A percentile compares a stretch with the other conserved stretches of the same genome.
phyloP scores from a whole-genome alignment of 2,797 vertebrate species.

The Epinephelus malabaricus region DNA sequence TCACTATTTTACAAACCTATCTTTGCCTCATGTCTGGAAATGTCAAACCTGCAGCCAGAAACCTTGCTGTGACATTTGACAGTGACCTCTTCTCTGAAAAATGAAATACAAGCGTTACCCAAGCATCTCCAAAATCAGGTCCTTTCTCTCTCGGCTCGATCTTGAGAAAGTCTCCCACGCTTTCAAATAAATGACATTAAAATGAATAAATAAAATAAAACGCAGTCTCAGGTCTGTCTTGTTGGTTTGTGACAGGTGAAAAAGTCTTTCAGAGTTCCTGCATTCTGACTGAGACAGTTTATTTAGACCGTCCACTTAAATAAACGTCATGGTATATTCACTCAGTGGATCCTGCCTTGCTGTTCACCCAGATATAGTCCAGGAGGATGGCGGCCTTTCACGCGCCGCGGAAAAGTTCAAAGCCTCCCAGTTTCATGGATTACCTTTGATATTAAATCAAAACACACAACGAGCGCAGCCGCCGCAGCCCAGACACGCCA shows the following conservation, averaged over 20 bases:
- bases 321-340: not conserved
- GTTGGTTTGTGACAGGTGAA: not conserved
- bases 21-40: too few species aligned
- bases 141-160: too few species aligned
- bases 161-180: too few species aligned
- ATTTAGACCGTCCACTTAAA: constrained; percentile 3
- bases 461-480: not conserved
- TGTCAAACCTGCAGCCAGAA: too few species aligned
- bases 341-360: not conserved
- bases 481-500: not conserved
- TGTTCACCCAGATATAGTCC: not conserved
- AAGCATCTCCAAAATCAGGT: too few species aligned
- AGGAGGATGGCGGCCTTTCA: not conserved
- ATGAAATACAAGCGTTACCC: too few species aligned
- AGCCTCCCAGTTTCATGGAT: constrained; percentile 18
- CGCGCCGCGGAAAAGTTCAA: not conserved
- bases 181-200: too few species aligned
- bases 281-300: not conserved
- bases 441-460: constrained; percentile 24
- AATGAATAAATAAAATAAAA: too few species aligned
- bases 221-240: too few species aligned
- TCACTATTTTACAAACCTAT: too few species aligned
- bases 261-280: not conserved
- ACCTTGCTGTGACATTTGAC: too few species aligned
- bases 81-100: too few species aligned